Conservation (phyloP, 2,113 vertebrate species). For the Thinocorus orbignyianus region DNA sequence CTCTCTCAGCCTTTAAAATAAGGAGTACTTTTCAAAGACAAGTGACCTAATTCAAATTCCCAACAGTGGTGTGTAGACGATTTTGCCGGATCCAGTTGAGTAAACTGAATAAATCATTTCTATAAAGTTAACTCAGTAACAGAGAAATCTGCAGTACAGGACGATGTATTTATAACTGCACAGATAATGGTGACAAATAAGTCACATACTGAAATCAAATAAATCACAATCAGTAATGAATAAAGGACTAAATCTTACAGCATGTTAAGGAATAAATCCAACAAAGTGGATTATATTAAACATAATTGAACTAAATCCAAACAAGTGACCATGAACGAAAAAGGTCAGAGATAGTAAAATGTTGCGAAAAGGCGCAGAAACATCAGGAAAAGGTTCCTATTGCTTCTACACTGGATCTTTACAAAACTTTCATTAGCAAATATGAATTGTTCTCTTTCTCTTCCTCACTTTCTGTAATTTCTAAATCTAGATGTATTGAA, state of each 20-base stretch:
- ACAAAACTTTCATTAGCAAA: neutral
- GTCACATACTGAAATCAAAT: neutral
- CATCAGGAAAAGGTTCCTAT: neutral
- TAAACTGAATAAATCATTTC: slow-evolving; percentile 14
- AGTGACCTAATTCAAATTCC: neutral
- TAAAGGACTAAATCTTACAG: neutral
- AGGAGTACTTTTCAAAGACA: neutral
- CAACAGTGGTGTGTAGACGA: neutral
- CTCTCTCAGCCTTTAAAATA: neutral
- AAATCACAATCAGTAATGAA: neutral
- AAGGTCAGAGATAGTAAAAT: neutral
- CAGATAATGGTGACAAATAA: slow-evolving; percentile 47
- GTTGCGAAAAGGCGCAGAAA: neutral
- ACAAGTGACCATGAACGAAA: neutral
- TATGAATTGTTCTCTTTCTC: neutral
- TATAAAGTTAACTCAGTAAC: slow-evolving; percentile 32
- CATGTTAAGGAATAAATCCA: neutral
- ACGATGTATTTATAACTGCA: neutral
- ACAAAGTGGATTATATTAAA: neutral
- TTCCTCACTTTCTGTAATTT: neutral
- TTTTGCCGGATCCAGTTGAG: slow-evolving; percentile 18
- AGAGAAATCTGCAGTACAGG: neutral
- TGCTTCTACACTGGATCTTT: fast-evolving
- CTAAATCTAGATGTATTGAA: neutral
- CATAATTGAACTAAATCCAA: neutral